phyloP scores from a whole-genome alignment of 2,888 invertebrate genomes.

The Hemaris fuciformis region DNA sequence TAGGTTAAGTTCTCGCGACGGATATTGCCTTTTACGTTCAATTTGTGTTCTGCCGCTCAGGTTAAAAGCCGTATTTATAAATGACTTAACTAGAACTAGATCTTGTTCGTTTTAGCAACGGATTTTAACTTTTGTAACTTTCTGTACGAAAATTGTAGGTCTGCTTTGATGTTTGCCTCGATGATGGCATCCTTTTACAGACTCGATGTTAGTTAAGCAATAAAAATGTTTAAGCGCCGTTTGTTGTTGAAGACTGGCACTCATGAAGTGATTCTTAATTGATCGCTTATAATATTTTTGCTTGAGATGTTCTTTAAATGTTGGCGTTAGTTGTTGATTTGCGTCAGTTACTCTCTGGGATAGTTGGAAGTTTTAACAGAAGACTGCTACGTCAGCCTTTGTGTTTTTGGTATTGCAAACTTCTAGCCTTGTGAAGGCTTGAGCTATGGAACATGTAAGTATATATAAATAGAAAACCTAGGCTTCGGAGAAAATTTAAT shows the following conservation, averaged over 20 bases:
- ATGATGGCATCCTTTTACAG: not conserved
- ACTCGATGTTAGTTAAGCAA: not conserved
- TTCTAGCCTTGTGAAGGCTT: too few species aligned
- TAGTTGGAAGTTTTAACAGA: too few species aligned
- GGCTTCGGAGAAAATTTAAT: not conserved
- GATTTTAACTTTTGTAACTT: conserved; percentile 23
- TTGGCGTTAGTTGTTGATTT: too few species aligned
- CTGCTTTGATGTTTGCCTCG: not conserved
- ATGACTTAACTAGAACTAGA: not conserved
- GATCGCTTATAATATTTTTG: not conserved
- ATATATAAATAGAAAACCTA: not conserved
- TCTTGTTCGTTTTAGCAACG: conserved; percentile 20
- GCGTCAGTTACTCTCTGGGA: too few species aligned
- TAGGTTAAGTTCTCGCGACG: conserved; percentile 3
- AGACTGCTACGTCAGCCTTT: too few species aligned
- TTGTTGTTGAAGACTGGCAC: not conserved
- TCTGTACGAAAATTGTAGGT: conserved; percentile 19
- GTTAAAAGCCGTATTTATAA: conserved; percentile 5
- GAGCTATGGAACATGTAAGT: too few species aligned
- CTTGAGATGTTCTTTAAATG: too few species aligned
- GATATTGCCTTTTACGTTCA: conserved; percentile 9
- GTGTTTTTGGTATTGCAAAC: too few species aligned
- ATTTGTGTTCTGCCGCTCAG: conserved; percentile 1
- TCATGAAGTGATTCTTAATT: not conserved
- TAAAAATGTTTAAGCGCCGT: not conserved